Evolutionary conservation across 1,140 invertebrate species (phyloP).

Genomic region (Metaphire vulgaris): DNA sequence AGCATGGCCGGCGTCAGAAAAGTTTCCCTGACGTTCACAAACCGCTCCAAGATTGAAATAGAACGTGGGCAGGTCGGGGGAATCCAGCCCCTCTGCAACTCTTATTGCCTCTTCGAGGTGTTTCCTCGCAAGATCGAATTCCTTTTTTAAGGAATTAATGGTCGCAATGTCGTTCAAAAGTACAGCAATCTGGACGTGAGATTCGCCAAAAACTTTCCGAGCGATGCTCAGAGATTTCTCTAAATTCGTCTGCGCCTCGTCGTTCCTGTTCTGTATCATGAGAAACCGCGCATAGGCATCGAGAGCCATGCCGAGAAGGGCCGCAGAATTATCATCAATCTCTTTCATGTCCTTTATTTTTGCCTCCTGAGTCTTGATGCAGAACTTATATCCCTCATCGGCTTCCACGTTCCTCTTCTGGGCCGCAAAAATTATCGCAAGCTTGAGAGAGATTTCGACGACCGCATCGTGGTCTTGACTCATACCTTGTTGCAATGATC

Average conservation of each 20-base stretch:
- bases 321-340: constrained; percentile 57
- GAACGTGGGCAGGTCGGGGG: constrained; percentile 61
- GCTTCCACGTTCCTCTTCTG: constrained; percentile 64
- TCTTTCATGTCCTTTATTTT: constrained; percentile 53
- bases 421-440: constrained; percentile 54
- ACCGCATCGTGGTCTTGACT: constrained; percentile 67
- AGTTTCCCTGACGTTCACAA: neutral
- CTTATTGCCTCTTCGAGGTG: constrained; percentile 67
- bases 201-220: constrained; percentile 60
- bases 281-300: constrained; percentile 77
- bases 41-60: constrained; percentile 71
- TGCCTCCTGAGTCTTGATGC: constrained; percentile 62
- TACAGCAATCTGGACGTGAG: constrained; percentile 66
- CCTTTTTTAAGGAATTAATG: constrained; percentile 61
- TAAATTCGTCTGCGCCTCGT: constrained; percentile 63
- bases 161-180: constrained; percentile 79
- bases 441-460: constrained; percentile 65
- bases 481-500: constrained; percentile 62
- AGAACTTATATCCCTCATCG: constrained; percentile 68
- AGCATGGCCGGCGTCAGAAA: neutral
- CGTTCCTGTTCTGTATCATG: constrained; percentile 57
- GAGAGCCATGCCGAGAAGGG: constrained; percentile 64
- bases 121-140: constrained; percentile 63
- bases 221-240: constrained; percentile 65
- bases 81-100: constrained; percentile 60